A percentile compares a stretch with the other conserved stretches of the same genome.
Conservation (phyloP, 2,797 vertebrate genomes). For the Mallotus villosus region DNA sequence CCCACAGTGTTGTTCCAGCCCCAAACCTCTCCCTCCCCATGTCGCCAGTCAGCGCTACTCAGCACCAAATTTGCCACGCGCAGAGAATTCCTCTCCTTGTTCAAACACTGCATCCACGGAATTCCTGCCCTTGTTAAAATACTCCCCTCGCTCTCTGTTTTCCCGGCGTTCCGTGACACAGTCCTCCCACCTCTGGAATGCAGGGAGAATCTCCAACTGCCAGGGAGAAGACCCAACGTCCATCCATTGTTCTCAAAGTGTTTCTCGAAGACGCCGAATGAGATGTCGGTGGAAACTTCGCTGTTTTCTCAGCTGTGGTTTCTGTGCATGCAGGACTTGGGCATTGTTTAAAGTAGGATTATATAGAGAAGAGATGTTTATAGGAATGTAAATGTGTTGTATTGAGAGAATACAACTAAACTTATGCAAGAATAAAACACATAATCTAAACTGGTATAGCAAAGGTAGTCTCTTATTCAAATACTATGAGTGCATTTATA, state of each 20-base stretch:
- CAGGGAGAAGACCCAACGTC: conserved; percentile 15
- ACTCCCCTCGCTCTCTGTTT: conserved; percentile 50
- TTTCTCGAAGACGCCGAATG: conserved; percentile 31
- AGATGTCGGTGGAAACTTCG: neutral
- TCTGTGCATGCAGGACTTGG: neutral
- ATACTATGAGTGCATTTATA: no score
- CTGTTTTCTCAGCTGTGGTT: neutral
- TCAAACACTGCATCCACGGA: conserved; percentile 71
- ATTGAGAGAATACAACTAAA: no score
- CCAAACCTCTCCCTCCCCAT: conserved; percentile 42
- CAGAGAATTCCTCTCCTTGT: conserved; percentile 73
- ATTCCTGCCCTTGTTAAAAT: conserved; percentile 66
- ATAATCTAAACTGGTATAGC: no score
- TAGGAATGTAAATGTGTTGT: no score
- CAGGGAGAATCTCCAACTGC: conserved; percentile 37
- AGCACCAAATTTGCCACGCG: conserved; percentile 60
- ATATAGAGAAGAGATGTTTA: no score
- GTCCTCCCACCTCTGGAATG: conserved; percentile 59
- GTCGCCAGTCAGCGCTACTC: conserved; percentile 48
- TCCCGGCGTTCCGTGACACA: conserved; percentile 10
- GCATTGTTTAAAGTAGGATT: neutral
- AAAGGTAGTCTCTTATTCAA: no score
- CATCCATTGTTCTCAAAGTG: conserved; percentile 23
- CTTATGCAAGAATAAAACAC: no score
- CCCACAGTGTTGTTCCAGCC: conserved; percentile 51